Evolutionary conservation across 1,140 invertebrate species (phyloP).

Genomic region (Babylonia areolata): DNA sequence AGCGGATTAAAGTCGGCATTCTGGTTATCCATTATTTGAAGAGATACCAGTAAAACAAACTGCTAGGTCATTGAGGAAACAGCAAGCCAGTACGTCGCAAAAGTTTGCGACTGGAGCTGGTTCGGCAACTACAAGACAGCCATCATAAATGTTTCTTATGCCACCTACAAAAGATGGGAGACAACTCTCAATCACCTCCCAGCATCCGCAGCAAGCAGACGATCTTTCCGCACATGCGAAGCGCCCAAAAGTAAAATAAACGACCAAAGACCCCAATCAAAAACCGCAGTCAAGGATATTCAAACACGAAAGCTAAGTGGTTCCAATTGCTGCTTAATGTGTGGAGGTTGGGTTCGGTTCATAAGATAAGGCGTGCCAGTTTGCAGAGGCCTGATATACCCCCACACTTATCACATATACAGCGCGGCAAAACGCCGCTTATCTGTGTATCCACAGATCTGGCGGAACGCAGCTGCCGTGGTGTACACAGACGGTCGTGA

Average conservation of each 20-base stretch:
- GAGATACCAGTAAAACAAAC: neutral
- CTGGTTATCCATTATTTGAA: slow-evolving; percentile 30
- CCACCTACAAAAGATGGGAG: slow-evolving; percentile 37
- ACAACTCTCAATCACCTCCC: slow-evolving; percentile 25
- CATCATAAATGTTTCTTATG: slow-evolving; percentile 41
- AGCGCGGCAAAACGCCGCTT: slow-evolving; percentile 26
- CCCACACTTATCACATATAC: slow-evolving; percentile 33
- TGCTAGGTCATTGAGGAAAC: neutral
- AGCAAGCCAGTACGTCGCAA: slow-evolving; percentile 1
- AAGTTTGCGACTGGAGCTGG: slow-evolving; percentile 34
- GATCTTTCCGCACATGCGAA: neutral
- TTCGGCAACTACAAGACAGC: slow-evolving; percentile 34
- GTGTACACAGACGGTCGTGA: slow-evolving; percentile 29
- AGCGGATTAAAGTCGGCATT: neutral
- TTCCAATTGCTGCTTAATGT: neutral
- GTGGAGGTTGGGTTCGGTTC: slow-evolving; percentile 35
- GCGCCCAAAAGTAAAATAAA: neutral
- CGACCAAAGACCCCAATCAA: neutral
- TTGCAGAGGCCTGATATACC: slow-evolving; percentile 33
- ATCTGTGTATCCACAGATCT: slow-evolving; percentile 39
- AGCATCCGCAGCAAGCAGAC: slow-evolving; percentile 42
- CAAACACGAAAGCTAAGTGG: neutral
- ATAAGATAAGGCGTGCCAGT: slow-evolving; percentile 39
- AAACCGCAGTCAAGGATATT: neutral
- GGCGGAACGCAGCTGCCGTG: slow-evolving; percentile 36